Evolutionary conservation across 2,113 vertebrate genomes (phyloP), one percentile per base, ranked within the genome.

Genomic region (Clarias magur): DNA sequence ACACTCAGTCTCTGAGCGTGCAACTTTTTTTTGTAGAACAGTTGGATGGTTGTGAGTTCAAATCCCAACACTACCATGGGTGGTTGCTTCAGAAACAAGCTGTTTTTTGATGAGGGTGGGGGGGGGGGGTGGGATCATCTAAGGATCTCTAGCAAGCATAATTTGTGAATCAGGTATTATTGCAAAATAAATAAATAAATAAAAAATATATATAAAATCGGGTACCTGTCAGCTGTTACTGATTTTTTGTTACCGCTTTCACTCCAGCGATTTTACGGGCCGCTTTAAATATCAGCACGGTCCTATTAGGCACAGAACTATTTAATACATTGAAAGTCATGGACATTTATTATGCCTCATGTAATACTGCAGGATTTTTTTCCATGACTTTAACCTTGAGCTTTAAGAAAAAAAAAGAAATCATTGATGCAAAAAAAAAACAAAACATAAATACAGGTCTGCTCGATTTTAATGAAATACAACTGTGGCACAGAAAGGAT

Each of bases 381-480:
- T 82, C 62, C 59, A 60, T 53, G 75, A 88, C 84, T 87, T 87
- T 91, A 83, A 91, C 81, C 86, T 87, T 86, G 75, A 83, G 53
- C n/a, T 81, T 88, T 87, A 83, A 84, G 75, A 82, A 48, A 72
- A 16, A 17, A 60, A 38, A 10, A 12, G 21, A n/a, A 86, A 42
- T 56, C 23, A 86, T 21, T 85, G 63, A 80, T 59, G 54, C 3
- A 59, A 59, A 30, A 54, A n/a, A 34, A 57, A 48, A 72, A 15
- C 13, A 59, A 38, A 42, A 48, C 23, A 86, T 21, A 59, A 57
- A 4, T 23, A 80, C 88, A 87, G 83, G 67, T 65, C 86, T n/a
- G 27, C 10, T 86, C 10, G 57, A 86, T 79, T 85, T 48, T 78
- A 67, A 60, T 59, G 82, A 85, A 80, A 85, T 82, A 70, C 81